Base-by-base conservation (phyloP, 1,140 invertebrate genomes). In the Zaprionus lachaisei region DNA sequence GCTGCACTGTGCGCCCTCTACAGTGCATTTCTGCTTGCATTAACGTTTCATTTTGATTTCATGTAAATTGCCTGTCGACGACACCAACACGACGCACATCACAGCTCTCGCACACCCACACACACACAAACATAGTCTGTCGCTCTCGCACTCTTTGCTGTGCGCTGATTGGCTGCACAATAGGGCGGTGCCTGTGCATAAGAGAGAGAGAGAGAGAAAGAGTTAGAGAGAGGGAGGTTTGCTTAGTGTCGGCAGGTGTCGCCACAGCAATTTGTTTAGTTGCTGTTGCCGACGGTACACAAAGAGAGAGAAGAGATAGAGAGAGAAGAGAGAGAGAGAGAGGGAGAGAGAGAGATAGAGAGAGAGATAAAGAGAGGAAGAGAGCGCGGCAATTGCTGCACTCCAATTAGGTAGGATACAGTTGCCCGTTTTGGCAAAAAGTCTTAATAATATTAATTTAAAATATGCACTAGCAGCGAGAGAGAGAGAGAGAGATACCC, bases 61-160 rank as follows among this genome's bases (percentile, higher is more conserved):
- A 89, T 89, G 84, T 84, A 89, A 89, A 89, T 89, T 90, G 79
- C 84, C 85, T 89, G 84, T 89, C 84, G 84, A 60, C 85, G 84
- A 89, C 84, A 89, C 81, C 74, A 87, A 80, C 68, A 74, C 28
- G 26, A 28, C 26, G 47, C 49, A 74, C 74, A 17, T 44, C 38
- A 44, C 24, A 12, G 5, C 20, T 17, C 49, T 26, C 26, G 14
- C 64, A 66, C 51, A 20, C 37, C 9, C 34, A 20, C 34, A 26
- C 67, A 61, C 67, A 70, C 6, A 44, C 26, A 58, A 34, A 63
- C 49, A 51, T 3, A 24, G 24, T 51, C 61, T 62, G 51, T 47
- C 76, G 34, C 70, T 76, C 51, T 60, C 70, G 37, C 41, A 58
- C 72, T 64, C 26, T 44, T 2, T 14, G 61, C 5, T 34, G 5